phyloP scores from a whole-genome alignment of 2,797 vertebrate genomes.

The Neomorphus geoffroyi region DNA sequence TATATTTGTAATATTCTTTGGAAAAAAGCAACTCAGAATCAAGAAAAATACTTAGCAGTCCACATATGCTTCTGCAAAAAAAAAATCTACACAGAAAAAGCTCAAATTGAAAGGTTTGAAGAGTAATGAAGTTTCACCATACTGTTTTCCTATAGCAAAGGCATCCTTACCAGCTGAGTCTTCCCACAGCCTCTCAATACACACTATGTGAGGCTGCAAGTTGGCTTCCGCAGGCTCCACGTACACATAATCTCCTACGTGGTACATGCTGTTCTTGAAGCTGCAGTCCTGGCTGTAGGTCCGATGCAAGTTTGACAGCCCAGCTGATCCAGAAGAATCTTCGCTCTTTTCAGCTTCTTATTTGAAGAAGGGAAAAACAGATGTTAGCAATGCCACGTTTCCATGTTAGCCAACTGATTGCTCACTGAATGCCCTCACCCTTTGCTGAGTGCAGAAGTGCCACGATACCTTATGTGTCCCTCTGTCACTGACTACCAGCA shows the following conservation, averaged over 20 bases:
- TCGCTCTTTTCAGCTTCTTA: conserved; percentile 97
- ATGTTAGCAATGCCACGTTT: background rate
- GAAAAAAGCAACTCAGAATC: background rate
- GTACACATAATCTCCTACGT: conserved; percentile 96
- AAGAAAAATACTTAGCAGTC: background rate
- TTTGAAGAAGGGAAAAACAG: conserved; percentile 3
- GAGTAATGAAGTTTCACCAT: background rate
- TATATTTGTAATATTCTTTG: background rate
- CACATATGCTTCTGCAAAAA: background rate
- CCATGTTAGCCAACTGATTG: rapidly evolving
- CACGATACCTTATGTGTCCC: background rate
- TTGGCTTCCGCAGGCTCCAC: conserved; percentile 94
- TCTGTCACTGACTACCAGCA: background rate
- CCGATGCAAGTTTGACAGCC: conserved; percentile 87
- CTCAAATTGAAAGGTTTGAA: background rate
- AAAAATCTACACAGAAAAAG: background rate
- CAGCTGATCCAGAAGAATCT: conserved; percentile 85
- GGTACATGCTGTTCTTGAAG: conserved; percentile 98
- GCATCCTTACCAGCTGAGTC: conserved; percentile 88
- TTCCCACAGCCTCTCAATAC: conserved; percentile 97
- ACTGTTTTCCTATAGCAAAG: background rate
- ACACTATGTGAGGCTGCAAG: conserved; percentile 96
- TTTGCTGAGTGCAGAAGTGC: background rate
- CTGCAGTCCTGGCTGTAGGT: conserved; percentile 99
- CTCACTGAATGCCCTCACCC: background rate